These are phyloP conservation scores for Eriocheir sinensis DNA, from an alignment of 1,140 invertebrate genomes.

Conservation along the genomic window DNA sequence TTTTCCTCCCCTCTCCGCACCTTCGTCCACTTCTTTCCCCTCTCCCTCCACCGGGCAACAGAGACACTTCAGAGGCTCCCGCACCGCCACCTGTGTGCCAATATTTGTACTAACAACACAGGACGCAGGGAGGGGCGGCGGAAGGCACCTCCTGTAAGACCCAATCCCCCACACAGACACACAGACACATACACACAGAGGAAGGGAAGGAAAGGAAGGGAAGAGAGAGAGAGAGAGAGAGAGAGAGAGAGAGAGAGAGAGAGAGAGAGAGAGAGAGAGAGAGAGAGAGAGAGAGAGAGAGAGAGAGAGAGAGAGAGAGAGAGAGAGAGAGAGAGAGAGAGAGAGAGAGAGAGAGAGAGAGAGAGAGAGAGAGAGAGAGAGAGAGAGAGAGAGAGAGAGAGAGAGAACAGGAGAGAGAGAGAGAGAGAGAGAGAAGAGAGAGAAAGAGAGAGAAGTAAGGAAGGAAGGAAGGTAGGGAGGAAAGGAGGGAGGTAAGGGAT, in stretches of 20 bases:
- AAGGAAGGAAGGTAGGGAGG: no score
- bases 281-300: slow-evolving; percentile 4
- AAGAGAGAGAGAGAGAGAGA: neutral
- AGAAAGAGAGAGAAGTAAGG: no score
- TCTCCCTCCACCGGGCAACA: neutral
- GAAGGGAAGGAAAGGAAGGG: no score
- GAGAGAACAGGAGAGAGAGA: neutral
- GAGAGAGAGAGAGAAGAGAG: neutral
- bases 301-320: no score
- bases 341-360: no score
- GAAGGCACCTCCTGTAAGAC: neutral
- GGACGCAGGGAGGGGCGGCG: neutral
- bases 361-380: neutral
- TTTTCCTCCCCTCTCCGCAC: no score
- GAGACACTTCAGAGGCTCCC: neutral
- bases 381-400: slow-evolving; percentile 10
- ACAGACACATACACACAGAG: neutral
- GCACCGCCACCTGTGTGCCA: neutral
- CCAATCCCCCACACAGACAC: neutral
- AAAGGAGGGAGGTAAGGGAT: no score
- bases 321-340: no score
- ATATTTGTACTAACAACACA: slow-evolving; percentile 7
- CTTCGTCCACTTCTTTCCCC: no score
- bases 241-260: slow-evolving; percentile 5
- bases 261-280: slow-evolving; percentile 4